phyloP scores from a whole-genome alignment of 2,113 vertebrate species.

The Channa argus region DNA sequence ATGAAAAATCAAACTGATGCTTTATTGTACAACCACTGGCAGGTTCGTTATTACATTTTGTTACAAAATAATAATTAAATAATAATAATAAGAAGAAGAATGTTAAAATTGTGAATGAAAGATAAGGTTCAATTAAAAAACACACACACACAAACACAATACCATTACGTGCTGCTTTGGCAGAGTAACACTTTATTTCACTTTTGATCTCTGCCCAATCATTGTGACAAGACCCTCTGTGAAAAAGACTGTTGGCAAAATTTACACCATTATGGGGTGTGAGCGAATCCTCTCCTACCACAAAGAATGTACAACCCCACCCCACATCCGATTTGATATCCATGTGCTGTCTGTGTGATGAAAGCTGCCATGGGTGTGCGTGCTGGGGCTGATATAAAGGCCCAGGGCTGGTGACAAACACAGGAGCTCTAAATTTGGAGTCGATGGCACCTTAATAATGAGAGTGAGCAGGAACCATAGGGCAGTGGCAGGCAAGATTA shows the following conservation, averaged over 20 bases:
- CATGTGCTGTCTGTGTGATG: constrained; percentile 41
- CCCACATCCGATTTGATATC: constrained; percentile 36
- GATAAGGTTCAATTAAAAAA: constrained; percentile 32
- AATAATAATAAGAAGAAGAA: not conserved
- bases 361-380: constrained; percentile 32
- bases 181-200: constrained; percentile 44
- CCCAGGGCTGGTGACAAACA: constrained; percentile 63
- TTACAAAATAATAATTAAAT: constrained; percentile 18
- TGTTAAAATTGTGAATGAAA: not conserved
- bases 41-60: constrained; percentile 28
- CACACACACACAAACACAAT: not conserved
- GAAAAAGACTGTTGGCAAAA: constrained; percentile 53
- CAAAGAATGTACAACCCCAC: constrained; percentile 49
- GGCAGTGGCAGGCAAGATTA: constrained; percentile 38
- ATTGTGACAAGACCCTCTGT: constrained; percentile 28
- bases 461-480: constrained; percentile 32
- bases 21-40: constrained; percentile 22
- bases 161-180: constrained; percentile 5
- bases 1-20: constrained; percentile 27
- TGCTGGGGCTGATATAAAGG: constrained; percentile 61
- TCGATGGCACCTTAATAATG: constrained; percentile 65
- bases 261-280: constrained; percentile 64
- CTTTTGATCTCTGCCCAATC: constrained; percentile 50
- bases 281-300: constrained; percentile 34
- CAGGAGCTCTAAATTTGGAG: constrained; percentile 71